These are phyloP conservation scores for Aphelenchoides avenae DNA, from an alignment of 1,140 invertebrate species.

Conservation along the genomic window DNA sequence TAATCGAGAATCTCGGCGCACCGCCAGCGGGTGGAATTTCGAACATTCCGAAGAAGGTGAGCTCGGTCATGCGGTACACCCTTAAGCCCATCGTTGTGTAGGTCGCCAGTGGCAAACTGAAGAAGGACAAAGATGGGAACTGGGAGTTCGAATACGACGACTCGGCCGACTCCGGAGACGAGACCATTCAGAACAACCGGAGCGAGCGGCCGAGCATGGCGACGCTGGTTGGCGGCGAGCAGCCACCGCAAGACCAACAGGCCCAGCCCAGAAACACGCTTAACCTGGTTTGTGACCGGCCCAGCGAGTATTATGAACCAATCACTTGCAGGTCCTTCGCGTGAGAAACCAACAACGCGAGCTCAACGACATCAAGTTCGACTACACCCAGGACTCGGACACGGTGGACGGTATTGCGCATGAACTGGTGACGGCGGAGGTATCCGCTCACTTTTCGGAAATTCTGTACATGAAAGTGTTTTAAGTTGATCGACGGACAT, in stretches of 20 bases:
- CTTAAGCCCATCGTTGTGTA: conserved; percentile 16
- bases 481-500: conserved; percentile 82
- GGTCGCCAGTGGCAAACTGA: conserved; percentile 56
- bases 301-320: neutral
- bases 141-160: conserved; percentile 59
- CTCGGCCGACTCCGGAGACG: conserved; percentile 31
- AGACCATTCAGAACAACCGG: conserved; percentile 13
- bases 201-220: neutral
- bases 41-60: conserved; percentile 46
- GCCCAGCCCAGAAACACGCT: conserved; percentile 28
- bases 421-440: conserved; percentile 86
- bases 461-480: too few species aligned
- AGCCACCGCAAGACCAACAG: conserved; percentile 14
- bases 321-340: conserved; percentile 51
- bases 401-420: conserved; percentile 86
- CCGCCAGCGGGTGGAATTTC: conserved; percentile 32
- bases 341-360: conserved; percentile 79
- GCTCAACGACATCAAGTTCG: conserved; percentile 93
- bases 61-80: neutral
- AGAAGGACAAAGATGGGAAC: conserved; percentile 59
- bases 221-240: conserved; percentile 8
- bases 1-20: conserved; percentile 63
- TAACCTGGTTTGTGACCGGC: conserved; percentile 42
- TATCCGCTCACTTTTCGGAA: too few species aligned
- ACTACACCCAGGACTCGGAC: conserved; percentile 78